Evolutionary conservation across 2,113 vertebrate genomes (phyloP).

Genomic region (Corynorhinus townsendii): DNA sequence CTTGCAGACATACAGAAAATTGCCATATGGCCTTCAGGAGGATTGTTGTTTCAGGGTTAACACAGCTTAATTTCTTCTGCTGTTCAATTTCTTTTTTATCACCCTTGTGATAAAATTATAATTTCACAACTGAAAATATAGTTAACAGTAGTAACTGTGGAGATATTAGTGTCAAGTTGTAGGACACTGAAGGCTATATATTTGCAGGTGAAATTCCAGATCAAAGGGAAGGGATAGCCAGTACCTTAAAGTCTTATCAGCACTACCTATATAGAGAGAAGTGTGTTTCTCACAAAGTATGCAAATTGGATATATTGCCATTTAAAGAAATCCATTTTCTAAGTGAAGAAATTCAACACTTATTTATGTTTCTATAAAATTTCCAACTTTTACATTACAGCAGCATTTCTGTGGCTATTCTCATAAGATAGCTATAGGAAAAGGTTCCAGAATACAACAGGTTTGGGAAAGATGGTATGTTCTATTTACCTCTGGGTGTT

Average conservation of each 20-base stretch:
- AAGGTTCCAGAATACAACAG: neutral
- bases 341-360: neutral
- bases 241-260: neutral
- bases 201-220: constrained; percentile 37
- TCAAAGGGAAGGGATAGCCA: constrained; percentile 41
- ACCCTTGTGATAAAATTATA: neutral
- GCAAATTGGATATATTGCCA: neutral
- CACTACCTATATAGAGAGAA: neutral
- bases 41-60: constrained; percentile 8
- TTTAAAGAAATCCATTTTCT: neutral
- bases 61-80: constrained; percentile 6
- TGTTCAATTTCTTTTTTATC: constrained; percentile 30
- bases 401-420: neutral
- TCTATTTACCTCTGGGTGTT: neutral
- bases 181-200: neutral
- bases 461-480: neutral
- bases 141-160: neutral
- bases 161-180: neutral
- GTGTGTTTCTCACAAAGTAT: neutral
- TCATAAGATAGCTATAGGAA: neutral
- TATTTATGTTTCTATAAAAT: neutral
- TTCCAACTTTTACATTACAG: neutral
- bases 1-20: constrained; percentile 29
- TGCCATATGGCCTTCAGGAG: neutral
- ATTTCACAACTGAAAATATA: constrained; percentile 26